Base-by-base conservation (phyloP, 2,888 invertebrate species). In the Tetropium fuscum region DNA sequence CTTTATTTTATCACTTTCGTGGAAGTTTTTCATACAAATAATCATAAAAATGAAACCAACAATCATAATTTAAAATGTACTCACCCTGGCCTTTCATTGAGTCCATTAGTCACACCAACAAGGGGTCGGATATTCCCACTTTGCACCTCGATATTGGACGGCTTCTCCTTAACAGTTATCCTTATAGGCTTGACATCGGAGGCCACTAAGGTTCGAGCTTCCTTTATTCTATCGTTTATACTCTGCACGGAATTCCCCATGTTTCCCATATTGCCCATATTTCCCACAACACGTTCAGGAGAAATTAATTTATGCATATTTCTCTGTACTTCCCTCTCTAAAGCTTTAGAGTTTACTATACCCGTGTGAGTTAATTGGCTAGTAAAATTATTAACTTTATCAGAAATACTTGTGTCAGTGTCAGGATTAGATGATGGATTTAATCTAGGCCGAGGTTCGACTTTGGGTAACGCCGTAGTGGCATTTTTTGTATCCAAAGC, bases 111-210 rank as follows among this genome's bases (percentile, higher is more conserved):
- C 15, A 78, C 71, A 49, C 73, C 74, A 40, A 72, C 68, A 8
- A 78, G 74, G 10, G 78, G 62, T 36, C 80, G 70, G 10, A 81
- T 74, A 58, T 82, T 82, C 2, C 82, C 82, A 70, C 82, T 82
- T 66, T 82, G 80, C 48, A 82, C 81, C 16, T 82, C 82, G 36
- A 74, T 70, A 51, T 80, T 76, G 8, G 74, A 74, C 2, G 79
- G 78, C 60, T 80, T 81, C 53, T 81, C 82, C 60, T 78, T 78
- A 18, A 82, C 82, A 10, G 73, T 76, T 25, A 82, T 82, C 60
- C 75, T 74, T 51, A 82, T 80, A 1, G 82, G 82, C 67, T 80
- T 77, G 2, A 81, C 81, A 68, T 82, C 81, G 3, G 74, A 72
- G 3, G 79, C 78, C 36, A 82, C 74, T 18, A 81, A 74, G 11